Percentiles rank a stretch among this genome's conserved stretches.
These are phyloP conservation scores for Odontamblyopus lacepedii DNA, from an alignment of 2,797 vertebrate genomes.

Conservation along the genomic window DNA sequence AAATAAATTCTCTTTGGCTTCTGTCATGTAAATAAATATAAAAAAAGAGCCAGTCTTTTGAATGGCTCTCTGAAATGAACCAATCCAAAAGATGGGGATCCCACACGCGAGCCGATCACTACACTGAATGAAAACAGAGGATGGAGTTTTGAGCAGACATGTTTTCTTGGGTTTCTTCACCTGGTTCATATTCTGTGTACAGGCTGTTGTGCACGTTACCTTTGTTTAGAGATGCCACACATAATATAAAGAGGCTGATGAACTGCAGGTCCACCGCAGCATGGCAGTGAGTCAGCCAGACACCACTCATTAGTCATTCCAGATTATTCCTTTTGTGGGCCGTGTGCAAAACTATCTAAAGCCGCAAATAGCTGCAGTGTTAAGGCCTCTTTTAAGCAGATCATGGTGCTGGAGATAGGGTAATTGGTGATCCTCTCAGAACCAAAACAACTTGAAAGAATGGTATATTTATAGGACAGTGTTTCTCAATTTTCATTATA, in stretches of 20 bases:
- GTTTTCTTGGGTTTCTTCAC: constrained; percentile 1
- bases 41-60: no score
- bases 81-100: no score
- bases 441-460: neutral
- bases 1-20: no score
- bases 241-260: constrained; percentile 49
- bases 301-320: constrained; percentile 30
- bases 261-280: constrained; percentile 36
- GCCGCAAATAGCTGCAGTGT: constrained; percentile 6
- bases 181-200: neutral
- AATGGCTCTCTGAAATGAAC: no score
- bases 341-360: constrained; percentile 15
- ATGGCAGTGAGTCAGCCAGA: constrained; percentile 30
- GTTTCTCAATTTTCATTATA: neutral
- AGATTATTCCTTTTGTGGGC: constrained; percentile 14
- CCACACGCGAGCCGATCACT: no score
- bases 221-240: constrained; percentile 27
- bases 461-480: neutral
- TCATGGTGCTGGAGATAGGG: constrained; percentile 1
- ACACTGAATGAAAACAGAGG: neutral
- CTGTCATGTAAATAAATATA: no score
- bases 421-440: neutral
- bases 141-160: neutral
- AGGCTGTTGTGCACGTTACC: constrained; percentile 27
- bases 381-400: neutral